A percentile compares a stretch with the other conserved stretches of the same genome.
Conservation (phyloP, 2,888 invertebrate genomes). For the Synergus japonicus region DNA sequence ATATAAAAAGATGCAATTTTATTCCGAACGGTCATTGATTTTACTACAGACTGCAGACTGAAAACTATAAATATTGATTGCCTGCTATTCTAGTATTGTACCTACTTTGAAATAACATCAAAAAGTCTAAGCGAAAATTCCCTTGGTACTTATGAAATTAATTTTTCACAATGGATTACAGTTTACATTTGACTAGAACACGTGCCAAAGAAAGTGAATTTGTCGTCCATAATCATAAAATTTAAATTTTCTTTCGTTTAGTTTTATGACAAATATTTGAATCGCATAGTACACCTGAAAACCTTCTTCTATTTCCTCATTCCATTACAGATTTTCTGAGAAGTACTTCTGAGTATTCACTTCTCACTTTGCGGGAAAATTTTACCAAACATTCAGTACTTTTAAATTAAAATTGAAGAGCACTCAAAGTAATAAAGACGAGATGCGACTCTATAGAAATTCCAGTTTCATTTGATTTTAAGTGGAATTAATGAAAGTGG, state of each 20-base stretch:
- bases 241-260: neutral
- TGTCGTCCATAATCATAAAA: neutral
- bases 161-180: neutral
- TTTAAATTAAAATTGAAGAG: constrained; percentile 1
- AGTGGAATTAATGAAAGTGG: constrained; percentile 33
- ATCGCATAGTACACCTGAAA: neutral
- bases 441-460: constrained; percentile 18
- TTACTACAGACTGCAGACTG: neutral
- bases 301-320: neutral
- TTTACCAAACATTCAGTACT: neutral
- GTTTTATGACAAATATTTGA: neutral
- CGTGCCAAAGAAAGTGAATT: neutral
- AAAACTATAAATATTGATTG: neutral
- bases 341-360: neutral
- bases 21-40: neutral
- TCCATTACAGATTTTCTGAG: neutral
- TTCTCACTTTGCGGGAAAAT: neutral
- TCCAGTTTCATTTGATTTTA: constrained; percentile 38
- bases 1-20: neutral
- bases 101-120: neutral
- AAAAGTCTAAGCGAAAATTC: neutral
- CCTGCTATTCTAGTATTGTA: neutral
- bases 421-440: constrained; percentile 4
- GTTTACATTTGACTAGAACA: neutral
- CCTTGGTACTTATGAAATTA: neutral